These are phyloP conservation scores for Abscondita cerata DNA, from an alignment of 2,888 invertebrate species.

Conservation along the genomic window DNA sequence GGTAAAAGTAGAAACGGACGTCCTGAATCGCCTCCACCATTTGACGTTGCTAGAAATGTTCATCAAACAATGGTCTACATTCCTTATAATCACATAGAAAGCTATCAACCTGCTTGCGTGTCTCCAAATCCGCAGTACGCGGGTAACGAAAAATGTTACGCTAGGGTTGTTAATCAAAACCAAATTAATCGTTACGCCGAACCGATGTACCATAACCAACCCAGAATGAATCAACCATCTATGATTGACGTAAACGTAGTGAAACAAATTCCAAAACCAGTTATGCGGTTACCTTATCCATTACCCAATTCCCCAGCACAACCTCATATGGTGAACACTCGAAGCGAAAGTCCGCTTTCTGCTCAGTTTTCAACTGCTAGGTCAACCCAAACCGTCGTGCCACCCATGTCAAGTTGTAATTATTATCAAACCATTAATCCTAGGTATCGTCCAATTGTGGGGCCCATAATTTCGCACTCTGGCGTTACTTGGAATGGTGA, in stretches of 20 bases:
- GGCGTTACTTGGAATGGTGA: conserved; percentile 49
- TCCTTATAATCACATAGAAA: conserved; percentile 66
- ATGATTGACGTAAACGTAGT: conserved; percentile 48
- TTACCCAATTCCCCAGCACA: conserved; percentile 39
- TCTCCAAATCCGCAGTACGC: conserved; percentile 50
- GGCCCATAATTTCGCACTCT: conserved; percentile 41
- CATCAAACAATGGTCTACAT: conserved; percentile 74
- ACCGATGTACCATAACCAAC: conserved; percentile 50
- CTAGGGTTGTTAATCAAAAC: conserved; percentile 54
- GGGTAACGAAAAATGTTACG: conserved; percentile 48
- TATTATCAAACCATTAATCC: conserved; percentile 48
- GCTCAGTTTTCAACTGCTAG: conserved; percentile 56
- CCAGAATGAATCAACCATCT: conserved; percentile 40
- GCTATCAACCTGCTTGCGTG: conserved; percentile 44
- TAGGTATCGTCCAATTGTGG: conserved; percentile 50
- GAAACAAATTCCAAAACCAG: conserved; percentile 43
- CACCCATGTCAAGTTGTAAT: conserved; percentile 47
- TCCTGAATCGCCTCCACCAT: conserved; percentile 75
- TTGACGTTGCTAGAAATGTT: conserved; percentile 64
- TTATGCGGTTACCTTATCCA: conserved; percentile 46
- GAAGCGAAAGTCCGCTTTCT: conserved; percentile 57
- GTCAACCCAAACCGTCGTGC: conserved; percentile 54
- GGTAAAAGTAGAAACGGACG: conserved; percentile 60
- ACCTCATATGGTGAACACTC: conserved; percentile 50
- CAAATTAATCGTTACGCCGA: conserved; percentile 57